Conservation (phyloP, 2,113 vertebrate genomes). For the Lepidothrix coronata region DNA sequence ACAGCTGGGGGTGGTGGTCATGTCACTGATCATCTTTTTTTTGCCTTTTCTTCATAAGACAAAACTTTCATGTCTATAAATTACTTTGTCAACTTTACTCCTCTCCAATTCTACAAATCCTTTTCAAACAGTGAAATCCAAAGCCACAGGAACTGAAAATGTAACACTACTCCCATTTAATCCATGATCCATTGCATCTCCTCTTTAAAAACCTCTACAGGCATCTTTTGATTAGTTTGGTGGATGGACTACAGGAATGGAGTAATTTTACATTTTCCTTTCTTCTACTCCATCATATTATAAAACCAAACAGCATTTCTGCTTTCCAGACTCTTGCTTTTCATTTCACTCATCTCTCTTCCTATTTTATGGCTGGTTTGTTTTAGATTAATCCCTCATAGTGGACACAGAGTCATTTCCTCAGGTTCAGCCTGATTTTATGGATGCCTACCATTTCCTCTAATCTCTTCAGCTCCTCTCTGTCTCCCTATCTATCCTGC, state of each 20-base stretch:
- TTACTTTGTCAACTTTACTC: background rate
- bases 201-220: background rate
- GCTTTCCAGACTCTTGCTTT: slow-evolving; percentile 4
- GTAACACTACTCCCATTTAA: background rate
- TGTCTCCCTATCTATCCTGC: background rate
- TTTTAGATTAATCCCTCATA: background rate
- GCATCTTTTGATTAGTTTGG: background rate
- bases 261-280: background rate
- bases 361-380: background rate
- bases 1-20: background rate
- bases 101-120: background rate
- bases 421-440: background rate
- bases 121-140: background rate
- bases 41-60: background rate
- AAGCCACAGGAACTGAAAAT: background rate
- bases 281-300: background rate
- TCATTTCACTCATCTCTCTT: background rate
- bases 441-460: background rate
- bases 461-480: background rate
- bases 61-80: background rate
- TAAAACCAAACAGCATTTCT: background rate
- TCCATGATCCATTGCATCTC: background rate
- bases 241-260: background rate
- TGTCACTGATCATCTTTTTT: background rate
- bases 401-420: background rate